Base-by-base conservation (phyloP, 2,888 invertebrate genomes). In the Nemotelus nigrinus region DNA sequence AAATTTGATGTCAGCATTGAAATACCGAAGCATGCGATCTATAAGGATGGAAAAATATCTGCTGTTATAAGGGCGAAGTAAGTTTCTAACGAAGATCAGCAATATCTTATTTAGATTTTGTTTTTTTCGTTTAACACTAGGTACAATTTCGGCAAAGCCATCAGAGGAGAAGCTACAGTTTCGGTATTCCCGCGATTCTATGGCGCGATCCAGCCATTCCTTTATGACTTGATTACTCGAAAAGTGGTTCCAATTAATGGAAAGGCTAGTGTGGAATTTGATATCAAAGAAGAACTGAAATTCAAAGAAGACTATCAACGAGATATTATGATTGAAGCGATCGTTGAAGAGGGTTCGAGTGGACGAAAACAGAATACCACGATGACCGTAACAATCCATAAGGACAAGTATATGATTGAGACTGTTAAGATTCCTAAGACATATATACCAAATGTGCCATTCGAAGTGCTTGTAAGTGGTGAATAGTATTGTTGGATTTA, bases 371-470 rank as follows among this genome's bases (percentile, higher is more conserved):
- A 97, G 85, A 96, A 96, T 84, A 92, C 93, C 55, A 92, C 95
- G 0, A 90, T 92, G 3, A 90, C 94, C 81, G 89, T 97, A 77
- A 91, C 93, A 70, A 88, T 98, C 43, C 96, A 96, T 85, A 91
- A 93, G 81, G 92, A 94, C 85, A 91, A 92, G 79, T 93, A 94
- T 83, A 93, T 92, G 80, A 89, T 96, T 86, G 93, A 95, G 81
- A 88, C 95, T 53, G 91, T 97, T 65, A 92, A 94, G 83, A 93
- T 96, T 43, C 94, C 97, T 0, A 94, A 95, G 81, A 93, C 94
- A 83, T 98, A 97, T 87, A 97, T 98, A 86, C 97, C 98, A 0
- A 96, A 95, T 43, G 89, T 99, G 58, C 93, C 93, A 79, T 98
- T 87, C 48, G 87, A 87, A 79, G 86, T 85, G 1, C 83, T 85